These are phyloP conservation scores for Torymus tubicola DNA, from an alignment of 2,888 invertebrate genomes.

Conservation along the genomic window DNA sequence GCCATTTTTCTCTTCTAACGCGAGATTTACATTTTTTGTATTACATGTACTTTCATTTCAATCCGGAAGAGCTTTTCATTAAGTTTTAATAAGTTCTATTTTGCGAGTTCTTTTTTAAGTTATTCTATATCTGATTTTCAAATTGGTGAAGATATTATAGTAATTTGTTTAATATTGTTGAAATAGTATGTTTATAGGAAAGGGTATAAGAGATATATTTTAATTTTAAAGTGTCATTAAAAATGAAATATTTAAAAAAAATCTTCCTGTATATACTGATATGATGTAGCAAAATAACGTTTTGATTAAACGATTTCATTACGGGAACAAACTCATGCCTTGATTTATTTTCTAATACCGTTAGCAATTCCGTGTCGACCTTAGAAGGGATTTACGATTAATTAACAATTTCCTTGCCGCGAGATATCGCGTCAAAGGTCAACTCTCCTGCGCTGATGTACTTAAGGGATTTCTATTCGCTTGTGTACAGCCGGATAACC, in stretches of 20 bases:
- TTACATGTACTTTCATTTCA: slow-evolving; percentile 15
- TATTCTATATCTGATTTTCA: neutral
- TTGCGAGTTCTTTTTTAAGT: neutral
- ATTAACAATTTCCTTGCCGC: slow-evolving; percentile 19
- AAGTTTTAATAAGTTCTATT: slow-evolving; percentile 28
- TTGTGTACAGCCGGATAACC: neutral
- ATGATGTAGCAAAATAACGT: no score
- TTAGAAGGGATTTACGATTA: slow-evolving; percentile 20
- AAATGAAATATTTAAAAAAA: no score
- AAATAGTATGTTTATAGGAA: no score
- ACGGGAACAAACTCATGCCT: neutral
- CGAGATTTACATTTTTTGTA: slow-evolving; percentile 23
- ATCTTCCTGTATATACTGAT: no score
- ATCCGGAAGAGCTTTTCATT: slow-evolving; percentile 24
- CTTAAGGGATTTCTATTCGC: neutral
- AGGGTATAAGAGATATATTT: no score
- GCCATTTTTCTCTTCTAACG: neutral
- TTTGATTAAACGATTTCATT: no score
- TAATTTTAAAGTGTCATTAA: no score
- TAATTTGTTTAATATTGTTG: no score
- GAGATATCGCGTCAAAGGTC: neutral
- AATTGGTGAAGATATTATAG: no score
- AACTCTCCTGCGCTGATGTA: neutral
- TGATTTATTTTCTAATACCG: slow-evolving; percentile 16
- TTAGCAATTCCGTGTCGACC: neutral